A percentile compares a stretch with the other conserved stretches of the same genome.
phyloP scores from a whole-genome alignment of 1,140 invertebrate species.

The Mercenaria mercenaria region DNA sequence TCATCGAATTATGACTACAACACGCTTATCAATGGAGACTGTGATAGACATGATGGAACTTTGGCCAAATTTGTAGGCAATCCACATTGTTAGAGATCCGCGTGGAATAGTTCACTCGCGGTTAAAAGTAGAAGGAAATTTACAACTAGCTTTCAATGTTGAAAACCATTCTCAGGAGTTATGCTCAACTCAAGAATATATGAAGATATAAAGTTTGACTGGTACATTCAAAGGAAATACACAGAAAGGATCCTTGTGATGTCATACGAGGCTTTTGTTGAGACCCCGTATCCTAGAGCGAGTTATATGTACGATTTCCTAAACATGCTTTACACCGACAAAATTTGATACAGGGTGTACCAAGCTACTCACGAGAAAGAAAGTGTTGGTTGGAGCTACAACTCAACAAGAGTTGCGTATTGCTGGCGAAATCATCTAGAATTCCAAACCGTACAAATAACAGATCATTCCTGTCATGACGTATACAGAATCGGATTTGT shows the following conservation, averaged over 20 bases:
- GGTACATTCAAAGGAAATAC: not conserved
- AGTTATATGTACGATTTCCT: not conserved
- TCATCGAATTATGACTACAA: not conserved
- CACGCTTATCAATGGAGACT: not conserved
- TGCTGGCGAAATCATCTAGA: not conserved
- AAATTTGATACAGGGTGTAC: not conserved
- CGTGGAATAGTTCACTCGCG: not conserved
- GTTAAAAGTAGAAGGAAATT: too few relatives aligned
- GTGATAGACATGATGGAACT: not conserved
- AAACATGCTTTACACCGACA: not conserved
- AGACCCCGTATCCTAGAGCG: not conserved
- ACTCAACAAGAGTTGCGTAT: not conserved
- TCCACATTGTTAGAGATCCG: not conserved
- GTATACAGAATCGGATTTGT: not conserved
- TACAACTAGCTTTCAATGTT: not conserved
- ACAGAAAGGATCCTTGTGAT: not conserved
- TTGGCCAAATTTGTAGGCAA: not conserved
- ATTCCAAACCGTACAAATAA: not conserved
- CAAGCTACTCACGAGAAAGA: not conserved
- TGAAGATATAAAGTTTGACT: not conserved
- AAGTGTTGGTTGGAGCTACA: not conserved
- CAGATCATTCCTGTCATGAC: not conserved
- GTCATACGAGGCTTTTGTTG: not conserved
- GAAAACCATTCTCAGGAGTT: not conserved
- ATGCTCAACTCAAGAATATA: not conserved